Conservation (phyloP, 2,888 invertebrate species). For the Perdita meconis region DNA sequence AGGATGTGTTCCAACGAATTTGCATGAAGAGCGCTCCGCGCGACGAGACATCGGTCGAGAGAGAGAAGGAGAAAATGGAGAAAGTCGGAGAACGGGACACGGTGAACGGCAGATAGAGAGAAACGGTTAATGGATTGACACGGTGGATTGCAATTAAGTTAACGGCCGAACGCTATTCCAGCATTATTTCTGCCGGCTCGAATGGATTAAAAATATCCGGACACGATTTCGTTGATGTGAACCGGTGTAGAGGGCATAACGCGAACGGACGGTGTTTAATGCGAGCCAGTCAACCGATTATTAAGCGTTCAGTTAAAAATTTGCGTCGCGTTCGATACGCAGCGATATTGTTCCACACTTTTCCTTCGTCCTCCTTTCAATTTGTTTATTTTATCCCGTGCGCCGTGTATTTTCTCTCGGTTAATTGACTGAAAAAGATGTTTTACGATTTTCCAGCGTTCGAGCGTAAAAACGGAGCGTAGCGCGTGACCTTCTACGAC, state of each 20-base stretch:
- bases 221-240: slow-evolving; percentile 39
- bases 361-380: too few relatives aligned
- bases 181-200: slow-evolving; percentile 44
- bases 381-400: too few relatives aligned
- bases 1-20: slow-evolving; percentile 52
- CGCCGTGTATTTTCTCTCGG: too few relatives aligned
- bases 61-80: background rate
- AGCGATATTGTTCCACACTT: too few relatives aligned
- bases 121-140: slow-evolving; percentile 58
- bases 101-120: slow-evolving; percentile 26
- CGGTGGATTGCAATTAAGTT: slow-evolving; percentile 58
- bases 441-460: background rate
- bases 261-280: slow-evolving; percentile 30
- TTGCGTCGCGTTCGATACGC: background rate
- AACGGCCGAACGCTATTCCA: slow-evolving; percentile 51
- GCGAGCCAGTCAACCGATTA: slow-evolving; percentile 11
- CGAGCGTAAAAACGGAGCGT: background rate
- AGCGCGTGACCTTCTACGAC: background rate
- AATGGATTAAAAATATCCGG: slow-evolving; percentile 49
- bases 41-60: background rate
- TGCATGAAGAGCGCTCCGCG: slow-evolving; percentile 49
- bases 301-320: slow-evolving; percentile 33
- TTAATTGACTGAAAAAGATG: too few relatives aligned
- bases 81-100: background rate
- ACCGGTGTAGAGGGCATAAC: slow-evolving; percentile 10